These are phyloP conservation scores for Rhinichthys klamathensis DNA, from an alignment of 2,113 vertebrate genomes.

Conservation along the genomic window DNA sequence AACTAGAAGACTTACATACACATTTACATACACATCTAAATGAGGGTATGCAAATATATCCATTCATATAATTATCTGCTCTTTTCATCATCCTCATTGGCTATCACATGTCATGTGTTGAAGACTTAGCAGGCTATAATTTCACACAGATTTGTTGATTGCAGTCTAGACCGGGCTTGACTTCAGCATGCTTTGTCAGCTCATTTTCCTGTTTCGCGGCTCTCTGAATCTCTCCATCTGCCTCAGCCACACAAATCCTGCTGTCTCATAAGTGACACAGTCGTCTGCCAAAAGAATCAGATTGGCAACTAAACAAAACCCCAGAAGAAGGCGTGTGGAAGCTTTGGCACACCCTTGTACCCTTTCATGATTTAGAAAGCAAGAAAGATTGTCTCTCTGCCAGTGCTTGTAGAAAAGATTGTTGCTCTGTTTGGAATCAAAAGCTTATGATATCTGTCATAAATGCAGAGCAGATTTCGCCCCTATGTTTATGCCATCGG, in stretches of 20 bases:
- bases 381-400: slow-evolving; percentile 14
- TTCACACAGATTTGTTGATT: slow-evolving; percentile 36
- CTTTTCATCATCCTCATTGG: slow-evolving; percentile 13
- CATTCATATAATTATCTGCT: background rate
- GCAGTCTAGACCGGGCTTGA: slow-evolving; percentile 27
- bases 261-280: slow-evolving; percentile 39
- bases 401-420: slow-evolving; percentile 12
- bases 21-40: background rate
- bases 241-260: slow-evolving; percentile 32
- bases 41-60: background rate
- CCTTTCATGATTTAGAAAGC: slow-evolving; percentile 32
- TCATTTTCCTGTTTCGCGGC: slow-evolving; percentile 24
- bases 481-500: background rate
- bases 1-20: background rate
- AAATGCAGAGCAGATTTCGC: background rate
- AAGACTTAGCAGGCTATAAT: slow-evolving; percentile 38
- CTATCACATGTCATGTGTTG: background rate
- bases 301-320: slow-evolving; percentile 38
- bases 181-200: slow-evolving; percentile 23
- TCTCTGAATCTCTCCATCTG: slow-evolving; percentile 20
- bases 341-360: slow-evolving; percentile 44
- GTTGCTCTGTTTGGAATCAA: background rate
- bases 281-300: slow-evolving; percentile 17
- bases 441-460: background rate
- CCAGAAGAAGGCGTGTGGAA: slow-evolving; percentile 42